Evolutionary conservation across 2,113 vertebrate species (phyloP), one percentile per base, ranked within the genome.

Genomic region (Gambusia affinis): DNA sequence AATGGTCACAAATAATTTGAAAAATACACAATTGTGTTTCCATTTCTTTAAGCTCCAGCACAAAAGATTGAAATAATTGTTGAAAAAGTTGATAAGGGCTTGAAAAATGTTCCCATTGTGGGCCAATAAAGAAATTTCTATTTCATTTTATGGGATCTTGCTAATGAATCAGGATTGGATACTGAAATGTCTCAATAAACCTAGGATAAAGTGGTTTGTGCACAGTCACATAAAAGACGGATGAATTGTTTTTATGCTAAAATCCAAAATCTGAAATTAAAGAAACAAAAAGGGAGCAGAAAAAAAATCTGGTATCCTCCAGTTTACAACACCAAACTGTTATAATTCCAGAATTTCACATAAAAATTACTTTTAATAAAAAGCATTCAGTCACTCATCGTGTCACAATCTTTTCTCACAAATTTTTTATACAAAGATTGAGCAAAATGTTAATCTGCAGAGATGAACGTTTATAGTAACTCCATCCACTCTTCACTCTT

Each of bases 391-490:
- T 47, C n/a, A 19, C 37, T 54, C 66, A 80, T 65, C n/a, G 60
- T 30, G 17, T 76, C 39, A 69, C 31, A 83, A 66, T 73, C 42
- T 62, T 85, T 88, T 87, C 78, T 72, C 77, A 69, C 7, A 69
- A 61, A 75, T 73, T 67, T 72, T 72, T 81, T 30, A 78, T 19
- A 61, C 47, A 70, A 73, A 81, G 44, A 79, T n/a, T 19, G 17
- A 47, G 17, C 44, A 54, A 66, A 33, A 44, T 73, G n/a, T n/a
- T 71, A 37, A 12, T 84, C 39, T 22, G 27, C 66, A 57, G 42
- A 42, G 17, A 66, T 67, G 33, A 42, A 29, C 44, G 61, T 27
- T 61, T 73, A 73, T 0, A 64, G 62, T 33, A 75, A 73, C 65
- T 57, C 24, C 22, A 60, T n/a, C 12, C n/a, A 39, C 17, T 54